phyloP scores from a whole-genome alignment of 2,888 invertebrate genomes.

The Capitulum mitella region DNA sequence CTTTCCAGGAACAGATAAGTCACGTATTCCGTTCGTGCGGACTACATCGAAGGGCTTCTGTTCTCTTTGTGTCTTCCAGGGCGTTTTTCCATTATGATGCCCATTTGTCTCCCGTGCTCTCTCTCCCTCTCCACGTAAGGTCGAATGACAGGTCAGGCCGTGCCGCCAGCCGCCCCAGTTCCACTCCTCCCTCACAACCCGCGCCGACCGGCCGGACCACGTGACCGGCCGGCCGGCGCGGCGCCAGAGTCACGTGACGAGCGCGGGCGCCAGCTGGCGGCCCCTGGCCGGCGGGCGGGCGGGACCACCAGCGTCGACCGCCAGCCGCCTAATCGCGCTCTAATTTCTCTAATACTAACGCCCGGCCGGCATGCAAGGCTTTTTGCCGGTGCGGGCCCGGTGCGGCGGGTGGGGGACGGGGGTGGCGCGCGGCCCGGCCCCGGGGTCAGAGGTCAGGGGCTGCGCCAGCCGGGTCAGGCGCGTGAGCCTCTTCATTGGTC shows the following conservation, averaged over 20 bases:
- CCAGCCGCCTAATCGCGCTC: conserved; percentile 8
- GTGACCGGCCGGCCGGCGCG: not conserved
- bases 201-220: not conserved
- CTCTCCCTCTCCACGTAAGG: too few species aligned
- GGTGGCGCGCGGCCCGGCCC: not conserved
- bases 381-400: not conserved
- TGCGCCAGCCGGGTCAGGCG: not conserved
- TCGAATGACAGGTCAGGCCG: too few species aligned
- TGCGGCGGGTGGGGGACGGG: not conserved
- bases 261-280: not conserved
- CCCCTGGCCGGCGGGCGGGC: not conserved
- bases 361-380: not conserved
- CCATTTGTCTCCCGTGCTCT: too few species aligned
- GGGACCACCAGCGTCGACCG: conserved; percentile 1
- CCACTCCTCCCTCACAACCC: not conserved
- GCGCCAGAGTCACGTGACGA: not conserved
- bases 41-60: not conserved
- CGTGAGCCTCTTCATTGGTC: not conserved
- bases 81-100: too few species aligned
- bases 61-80: too few species aligned
- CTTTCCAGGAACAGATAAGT: too few species aligned
- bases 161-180: too few species aligned
- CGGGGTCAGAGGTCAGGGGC: conserved; percentile 2
- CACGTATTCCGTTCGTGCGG: too few species aligned
- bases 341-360: conserved; percentile 11